phyloP scores from a whole-genome alignment of 2,888 invertebrate species.

The Camptogramma bilineatum region DNA sequence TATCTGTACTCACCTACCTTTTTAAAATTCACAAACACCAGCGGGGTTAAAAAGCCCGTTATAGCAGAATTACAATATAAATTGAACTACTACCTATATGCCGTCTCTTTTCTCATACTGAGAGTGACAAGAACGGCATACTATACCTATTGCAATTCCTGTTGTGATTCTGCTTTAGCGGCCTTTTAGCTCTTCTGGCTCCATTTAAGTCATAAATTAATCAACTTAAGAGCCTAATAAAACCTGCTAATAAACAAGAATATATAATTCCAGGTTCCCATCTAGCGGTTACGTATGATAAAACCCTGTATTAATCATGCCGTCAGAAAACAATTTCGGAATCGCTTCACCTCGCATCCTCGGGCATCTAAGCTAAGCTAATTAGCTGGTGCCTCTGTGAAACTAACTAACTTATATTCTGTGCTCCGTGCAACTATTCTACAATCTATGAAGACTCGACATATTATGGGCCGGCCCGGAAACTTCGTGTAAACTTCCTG shows the following conservation, averaged over 20 bases:
- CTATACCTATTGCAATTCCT: too few species aligned
- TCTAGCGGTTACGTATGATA: constrained; percentile 21
- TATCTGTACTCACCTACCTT: too few species aligned
- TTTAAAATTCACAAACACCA: background rate
- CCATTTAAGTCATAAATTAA: background rate
- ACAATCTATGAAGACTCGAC: constrained; percentile 6
- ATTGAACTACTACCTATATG: too few species aligned
- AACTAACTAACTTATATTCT: constrained; percentile 12
- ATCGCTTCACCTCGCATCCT: constrained; percentile 30
- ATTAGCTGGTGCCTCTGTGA: constrained; percentile 27
- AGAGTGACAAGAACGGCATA: too few species aligned
- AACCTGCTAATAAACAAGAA: constrained; percentile 21
- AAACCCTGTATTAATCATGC: constrained; percentile 31
- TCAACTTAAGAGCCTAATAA: background rate
- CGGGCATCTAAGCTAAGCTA: constrained; percentile 30
- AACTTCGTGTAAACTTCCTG: constrained; percentile 3
- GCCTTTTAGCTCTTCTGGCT: too few species aligned
- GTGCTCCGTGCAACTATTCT: constrained; percentile 8
- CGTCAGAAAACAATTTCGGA: constrained; percentile 34
- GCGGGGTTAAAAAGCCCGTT: too few species aligned
- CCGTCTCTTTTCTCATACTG: too few species aligned
- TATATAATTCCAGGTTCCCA: constrained; percentile 26
- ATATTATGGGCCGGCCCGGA: background rate
- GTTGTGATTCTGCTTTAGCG: too few species aligned
- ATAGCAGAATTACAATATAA: too few species aligned